Evolutionary conservation across 2,797 vertebrate genomes (phyloP).

Genomic region (Brotula barbata): DNA sequence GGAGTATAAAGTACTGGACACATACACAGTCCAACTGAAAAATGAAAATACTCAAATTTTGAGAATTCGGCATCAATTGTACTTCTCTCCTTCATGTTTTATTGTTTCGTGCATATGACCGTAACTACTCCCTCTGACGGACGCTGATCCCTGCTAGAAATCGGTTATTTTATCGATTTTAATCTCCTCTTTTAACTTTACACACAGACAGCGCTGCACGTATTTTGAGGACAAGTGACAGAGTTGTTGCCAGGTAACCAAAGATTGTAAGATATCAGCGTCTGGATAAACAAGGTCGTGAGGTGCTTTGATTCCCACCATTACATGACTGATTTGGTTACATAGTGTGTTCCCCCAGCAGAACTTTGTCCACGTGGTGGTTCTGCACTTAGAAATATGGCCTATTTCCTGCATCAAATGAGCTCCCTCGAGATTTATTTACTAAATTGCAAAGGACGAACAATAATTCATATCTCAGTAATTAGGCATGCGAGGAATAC

Average conservation of each 20-base stretch:
- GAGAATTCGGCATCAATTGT: too few species aligned
- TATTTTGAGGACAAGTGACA: conserved; percentile 33
- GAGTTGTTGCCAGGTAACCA: conserved; percentile 37
- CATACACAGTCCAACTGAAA: too few species aligned
- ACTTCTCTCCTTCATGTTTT: background rate
- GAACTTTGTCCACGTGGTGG: conserved; percentile 64
- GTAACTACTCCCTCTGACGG: conserved; percentile 23
- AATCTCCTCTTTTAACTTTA: conserved; percentile 51
- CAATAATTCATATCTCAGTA: conserved; percentile 79
- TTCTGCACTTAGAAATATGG: conserved; percentile 72
- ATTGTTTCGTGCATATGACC: conserved; percentile 7
- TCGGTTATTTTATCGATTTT: conserved; percentile 50
- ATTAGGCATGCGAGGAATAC: conserved; percentile 80
- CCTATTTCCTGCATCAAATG: conserved; percentile 81
- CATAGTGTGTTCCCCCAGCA: conserved; percentile 63
- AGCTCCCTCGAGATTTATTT: conserved; percentile 78
- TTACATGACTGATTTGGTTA: conserved; percentile 70
- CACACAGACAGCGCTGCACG: conserved; percentile 37
- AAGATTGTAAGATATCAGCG: conserved; percentile 31
- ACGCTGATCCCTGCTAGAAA: conserved; percentile 10
- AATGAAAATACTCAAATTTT: too few species aligned
- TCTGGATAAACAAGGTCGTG: conserved; percentile 62
- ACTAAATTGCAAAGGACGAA: conserved; percentile 79
- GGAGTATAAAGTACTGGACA: too few species aligned
- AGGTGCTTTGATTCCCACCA: conserved; percentile 63